Percentiles rank a stretch among this genome's conserved stretches.
phyloP scores from a whole-genome alignment of 1,140 invertebrate species.

The Drosophila saltans region DNA sequence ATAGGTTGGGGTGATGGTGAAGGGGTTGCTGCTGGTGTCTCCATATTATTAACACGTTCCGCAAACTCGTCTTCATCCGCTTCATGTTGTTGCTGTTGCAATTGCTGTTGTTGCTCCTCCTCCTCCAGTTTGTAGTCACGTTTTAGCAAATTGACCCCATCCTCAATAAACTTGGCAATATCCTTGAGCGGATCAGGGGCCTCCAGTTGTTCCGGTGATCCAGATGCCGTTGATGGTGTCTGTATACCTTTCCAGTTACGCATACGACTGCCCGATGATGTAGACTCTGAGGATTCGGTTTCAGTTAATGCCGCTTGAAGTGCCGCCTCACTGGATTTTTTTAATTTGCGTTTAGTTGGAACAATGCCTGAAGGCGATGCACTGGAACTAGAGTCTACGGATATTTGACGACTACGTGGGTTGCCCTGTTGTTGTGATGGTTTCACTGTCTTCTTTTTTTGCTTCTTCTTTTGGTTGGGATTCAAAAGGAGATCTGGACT shows the following conservation, averaged over 20 bases:
- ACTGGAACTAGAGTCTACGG: conserved; percentile 48
- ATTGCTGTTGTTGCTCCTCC: conserved; percentile 17
- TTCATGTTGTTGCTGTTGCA: not conserved
- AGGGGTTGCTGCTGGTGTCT: conserved; percentile 51
- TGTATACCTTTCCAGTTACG: conserved; percentile 15
- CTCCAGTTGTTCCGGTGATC: conserved; percentile 43
- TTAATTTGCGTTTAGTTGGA: conserved; percentile 9
- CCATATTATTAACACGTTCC: conserved; percentile 51
- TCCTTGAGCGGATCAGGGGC: conserved; percentile 64
- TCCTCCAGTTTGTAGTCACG: conserved; percentile 69
- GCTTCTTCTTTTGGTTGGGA: conserved; percentile 1
- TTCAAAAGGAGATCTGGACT: conserved; percentile 13
- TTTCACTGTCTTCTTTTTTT: conserved; percentile 18
- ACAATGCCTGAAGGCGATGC: not conserved
- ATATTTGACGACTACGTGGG: conserved; percentile 19
- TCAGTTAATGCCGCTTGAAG: conserved; percentile 27
- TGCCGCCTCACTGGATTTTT: conserved; percentile 22
- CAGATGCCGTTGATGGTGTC: conserved; percentile 4
- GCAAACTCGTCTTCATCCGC: conserved; percentile 43
- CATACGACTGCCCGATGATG: conserved; percentile 28
- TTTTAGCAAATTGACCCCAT: conserved; percentile 74
- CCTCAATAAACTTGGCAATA: conserved; percentile 80
- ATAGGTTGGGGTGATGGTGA: conserved; percentile 44
- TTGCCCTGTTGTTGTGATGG: not conserved
- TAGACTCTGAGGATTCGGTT: conserved; percentile 43